Conservation (phyloP, 2,113 vertebrate genomes). For the Motacilla tschutschensis region DNA sequence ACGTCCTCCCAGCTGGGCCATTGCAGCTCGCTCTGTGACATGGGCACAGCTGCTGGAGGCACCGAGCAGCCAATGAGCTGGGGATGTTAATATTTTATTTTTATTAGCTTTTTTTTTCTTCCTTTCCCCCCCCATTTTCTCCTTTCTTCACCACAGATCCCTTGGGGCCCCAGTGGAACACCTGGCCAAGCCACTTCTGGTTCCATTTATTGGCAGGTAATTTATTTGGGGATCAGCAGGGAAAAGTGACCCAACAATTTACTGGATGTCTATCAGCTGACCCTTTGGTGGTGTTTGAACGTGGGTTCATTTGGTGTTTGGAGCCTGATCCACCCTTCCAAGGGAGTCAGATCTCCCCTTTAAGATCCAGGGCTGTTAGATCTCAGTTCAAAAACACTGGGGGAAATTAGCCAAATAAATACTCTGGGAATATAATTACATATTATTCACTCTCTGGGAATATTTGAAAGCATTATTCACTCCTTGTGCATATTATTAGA, state of each 20-base stretch:
- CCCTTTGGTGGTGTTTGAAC: neutral
- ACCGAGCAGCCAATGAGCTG: accelerated
- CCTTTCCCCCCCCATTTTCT: accelerated
- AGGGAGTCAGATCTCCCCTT: neutral
- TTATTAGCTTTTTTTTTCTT: neutral
- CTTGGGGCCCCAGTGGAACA: neutral
- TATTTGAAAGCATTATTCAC: slow-evolving; percentile 10
- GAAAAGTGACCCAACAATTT: neutral
- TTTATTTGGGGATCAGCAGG: neutral
- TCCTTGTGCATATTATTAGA: neutral
- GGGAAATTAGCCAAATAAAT: slow-evolving; percentile 31
- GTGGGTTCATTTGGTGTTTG: neutral
- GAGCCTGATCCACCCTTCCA: neutral
- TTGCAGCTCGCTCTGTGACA: neutral
- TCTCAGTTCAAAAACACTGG: slow-evolving; percentile 13
- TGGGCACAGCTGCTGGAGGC: slow-evolving; percentile 1
- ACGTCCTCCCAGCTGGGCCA: neutral
- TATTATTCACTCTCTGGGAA: slow-evolving; percentile 20
- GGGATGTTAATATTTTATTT: neutral
- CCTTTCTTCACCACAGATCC: neutral
- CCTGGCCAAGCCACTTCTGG: slow-evolving; percentile 17
- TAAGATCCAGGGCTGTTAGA: neutral
- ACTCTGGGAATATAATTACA: neutral
- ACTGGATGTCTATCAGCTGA: neutral
- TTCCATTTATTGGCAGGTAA: slow-evolving; percentile 33